A percentile compares a stretch with the other conserved stretches of the same genome.
Evolutionary conservation across 2,888 invertebrate genomes (phyloP).

Genomic region (Caradrina kadenii): DNA sequence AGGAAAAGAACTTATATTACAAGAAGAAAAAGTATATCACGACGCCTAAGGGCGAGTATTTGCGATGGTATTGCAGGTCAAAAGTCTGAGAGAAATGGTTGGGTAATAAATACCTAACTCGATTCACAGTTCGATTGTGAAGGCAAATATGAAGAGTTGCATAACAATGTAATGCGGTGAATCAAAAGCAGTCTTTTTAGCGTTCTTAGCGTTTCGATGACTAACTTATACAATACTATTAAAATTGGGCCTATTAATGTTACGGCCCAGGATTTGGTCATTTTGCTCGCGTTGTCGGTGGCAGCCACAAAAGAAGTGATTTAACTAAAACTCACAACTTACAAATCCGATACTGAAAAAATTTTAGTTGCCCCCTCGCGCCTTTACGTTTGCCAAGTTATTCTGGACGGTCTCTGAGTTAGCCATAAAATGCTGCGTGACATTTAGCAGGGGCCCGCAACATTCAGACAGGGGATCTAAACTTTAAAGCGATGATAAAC

Average conservation of each 20-base stretch:
- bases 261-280: too few relatives aligned
- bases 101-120: background rate
- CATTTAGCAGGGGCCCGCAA: slow-evolving; percentile 49
- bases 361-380: background rate
- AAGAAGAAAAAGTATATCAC: too few relatives aligned
- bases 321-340: background rate
- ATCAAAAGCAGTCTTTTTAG: too few relatives aligned
- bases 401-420: slow-evolving; percentile 8
- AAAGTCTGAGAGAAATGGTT: background rate
- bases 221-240: too few relatives aligned
- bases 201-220: too few relatives aligned
- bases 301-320: background rate
- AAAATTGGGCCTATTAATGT: too few relatives aligned
- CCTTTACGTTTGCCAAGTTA: slow-evolving; percentile 19
- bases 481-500: slow-evolving; percentile 71
- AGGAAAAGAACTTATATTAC: too few relatives aligned
- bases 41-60: background rate
- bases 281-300: too few relatives aligned
- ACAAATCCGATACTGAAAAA: background rate
- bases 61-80: background rate
- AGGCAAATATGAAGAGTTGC: too few relatives aligned
- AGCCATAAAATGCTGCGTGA: slow-evolving; percentile 53
- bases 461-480: slow-evolving; percentile 50
- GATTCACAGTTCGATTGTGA: background rate
- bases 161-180: background rate